phyloP scores from a whole-genome alignment of 2,888 invertebrate species.

The Xestia c-nigrum region DNA sequence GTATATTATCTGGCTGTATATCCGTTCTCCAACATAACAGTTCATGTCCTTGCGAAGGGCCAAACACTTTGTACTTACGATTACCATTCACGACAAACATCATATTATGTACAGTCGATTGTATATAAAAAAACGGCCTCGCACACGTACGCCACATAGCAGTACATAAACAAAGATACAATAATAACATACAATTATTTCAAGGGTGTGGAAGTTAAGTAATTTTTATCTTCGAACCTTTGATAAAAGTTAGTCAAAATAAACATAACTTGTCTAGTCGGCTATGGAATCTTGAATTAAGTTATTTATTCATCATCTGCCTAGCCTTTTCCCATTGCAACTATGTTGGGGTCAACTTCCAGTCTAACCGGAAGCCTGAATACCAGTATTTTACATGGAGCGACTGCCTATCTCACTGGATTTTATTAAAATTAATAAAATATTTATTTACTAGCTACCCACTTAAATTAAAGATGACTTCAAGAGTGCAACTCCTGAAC shows the following conservation, averaged over 20 bases:
- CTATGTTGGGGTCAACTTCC: too few species aligned
- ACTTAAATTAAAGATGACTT: neutral
- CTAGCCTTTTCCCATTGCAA: too few species aligned
- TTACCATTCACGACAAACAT: slow-evolving; percentile 38
- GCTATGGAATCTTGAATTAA: neutral
- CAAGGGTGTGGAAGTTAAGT: slow-evolving; percentile 1
- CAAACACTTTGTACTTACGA: slow-evolving; percentile 23
- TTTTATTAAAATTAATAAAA: too few species aligned
- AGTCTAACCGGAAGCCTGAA: too few species aligned
- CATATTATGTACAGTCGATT: slow-evolving; percentile 31
- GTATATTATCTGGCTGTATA: neutral
- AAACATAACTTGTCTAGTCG: neutral
- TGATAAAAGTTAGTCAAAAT: neutral
- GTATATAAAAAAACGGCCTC: slow-evolving; percentile 48
- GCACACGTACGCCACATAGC: slow-evolving; percentile 40
- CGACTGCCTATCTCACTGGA: too few species aligned
- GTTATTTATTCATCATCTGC: too few species aligned
- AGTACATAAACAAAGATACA: slow-evolving; percentile 31
- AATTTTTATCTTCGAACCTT: neutral
- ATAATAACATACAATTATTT: slow-evolving; percentile 27
- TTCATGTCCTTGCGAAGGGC: slow-evolving; percentile 44
- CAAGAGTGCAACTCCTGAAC: neutral
- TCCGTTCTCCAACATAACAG: slow-evolving; percentile 16
- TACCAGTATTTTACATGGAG: too few species aligned
- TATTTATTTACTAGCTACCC: too few species aligned